Evolutionary conservation across 2,113 vertebrate species (phyloP).

Genomic region (Oxyruncus cristatus): DNA sequence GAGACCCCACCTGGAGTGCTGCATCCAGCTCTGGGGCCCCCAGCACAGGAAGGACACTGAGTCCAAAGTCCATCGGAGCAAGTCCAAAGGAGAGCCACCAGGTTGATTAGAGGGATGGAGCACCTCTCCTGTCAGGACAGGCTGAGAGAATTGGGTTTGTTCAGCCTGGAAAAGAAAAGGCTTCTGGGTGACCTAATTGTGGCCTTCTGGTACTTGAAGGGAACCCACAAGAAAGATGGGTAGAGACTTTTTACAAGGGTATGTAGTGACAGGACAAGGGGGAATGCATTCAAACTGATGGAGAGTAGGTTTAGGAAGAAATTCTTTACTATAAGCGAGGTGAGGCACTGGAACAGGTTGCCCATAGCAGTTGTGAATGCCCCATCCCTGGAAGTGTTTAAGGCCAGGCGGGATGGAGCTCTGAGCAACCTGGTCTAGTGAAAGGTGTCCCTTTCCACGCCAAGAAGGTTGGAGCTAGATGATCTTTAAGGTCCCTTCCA

Average conservation of each 20-base stretch:
- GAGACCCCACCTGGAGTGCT: background rate
- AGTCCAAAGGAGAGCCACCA: background rate
- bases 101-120: too few relatives aligned
- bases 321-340: background rate
- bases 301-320: background rate
- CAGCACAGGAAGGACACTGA: background rate
- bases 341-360: background rate
- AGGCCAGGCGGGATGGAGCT: background rate
- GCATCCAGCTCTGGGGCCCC: background rate
- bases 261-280: background rate
- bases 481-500: background rate
- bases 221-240: background rate
- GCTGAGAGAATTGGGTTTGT: background rate
- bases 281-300: background rate
- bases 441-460: background rate
- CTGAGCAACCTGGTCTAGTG: background rate
- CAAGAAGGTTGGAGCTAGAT: background rate
- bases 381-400: background rate
- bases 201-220: background rate
- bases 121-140: background rate
- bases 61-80: background rate
- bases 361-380: background rate
- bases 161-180: background rate
- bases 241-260: background rate
- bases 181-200: fast-evolving